Evolutionary conservation across 2,797 vertebrate genomes (phyloP), one percentile per base, ranked within the genome.

Genomic region (Enteromius unitaeniatus): DNA sequence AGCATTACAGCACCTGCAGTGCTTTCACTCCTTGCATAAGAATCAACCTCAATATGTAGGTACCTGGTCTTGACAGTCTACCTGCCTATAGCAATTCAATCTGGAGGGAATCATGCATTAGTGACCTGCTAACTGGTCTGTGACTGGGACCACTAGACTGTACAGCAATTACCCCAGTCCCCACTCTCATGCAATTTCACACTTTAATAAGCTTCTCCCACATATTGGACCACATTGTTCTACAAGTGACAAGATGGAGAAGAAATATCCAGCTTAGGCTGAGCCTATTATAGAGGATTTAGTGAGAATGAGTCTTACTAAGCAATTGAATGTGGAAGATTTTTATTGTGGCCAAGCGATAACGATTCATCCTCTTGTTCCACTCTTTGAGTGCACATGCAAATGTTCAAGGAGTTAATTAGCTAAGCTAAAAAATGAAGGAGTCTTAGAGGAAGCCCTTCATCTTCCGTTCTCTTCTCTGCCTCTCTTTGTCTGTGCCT

Each of bases 141-240:
- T 83, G 83, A 86, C 78, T 67, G 45, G 78, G 55, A 77, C 69
- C 68, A 40, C 76, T 55, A 62, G 75, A 78, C 78, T 84, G 65
- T 81, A 79, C 80, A 83, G 79, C 82, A 83, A 88, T 90, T 87
- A 87, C 80, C 9, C 76, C 68, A 82, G 65, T 74, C 73, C 58
- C 23, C 80, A 65, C 73, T 73, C n/a, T 77, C 68, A 60, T 79
- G 86, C 69, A 86, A 86, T 87, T 87, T 86, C 84, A 87, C 85
- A 87, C 74, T 84, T 87, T 89, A 88, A 87, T 87, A 88, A 88
- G 77, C 65, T 40, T 62, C 13, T 65, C 64, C 67, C 49, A 45
- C 47, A 81, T 84, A 87, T 83, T 80, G 42, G 37, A 81, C 65
- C 49, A 31, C 70, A 80, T 79, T 42, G 62, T 79, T 45, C 45